Evolutionary conservation across 2,888 invertebrate species (phyloP).

Genomic region (Ormyrus thymus): DNA sequence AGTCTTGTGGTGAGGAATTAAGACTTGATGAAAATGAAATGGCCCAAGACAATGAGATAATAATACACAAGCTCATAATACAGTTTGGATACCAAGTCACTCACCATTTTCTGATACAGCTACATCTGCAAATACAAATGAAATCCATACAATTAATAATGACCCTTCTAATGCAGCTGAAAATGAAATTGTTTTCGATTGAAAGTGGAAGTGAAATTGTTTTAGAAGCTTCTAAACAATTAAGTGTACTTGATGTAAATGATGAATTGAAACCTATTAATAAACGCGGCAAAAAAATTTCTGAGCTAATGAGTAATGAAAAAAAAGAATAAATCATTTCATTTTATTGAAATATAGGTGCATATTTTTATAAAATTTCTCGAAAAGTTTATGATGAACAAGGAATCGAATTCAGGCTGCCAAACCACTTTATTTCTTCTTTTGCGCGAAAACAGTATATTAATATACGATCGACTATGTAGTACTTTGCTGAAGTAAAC

Average conservation of each 20-base stretch:
- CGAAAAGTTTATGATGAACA: no score
- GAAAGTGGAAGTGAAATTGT: constrained; percentile 18
- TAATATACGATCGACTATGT: no score
- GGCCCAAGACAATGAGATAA: constrained; percentile 37
- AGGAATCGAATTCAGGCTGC: no score
- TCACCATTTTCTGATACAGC: constrained; percentile 14
- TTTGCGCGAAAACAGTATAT: no score
- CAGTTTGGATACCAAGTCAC: constrained; percentile 56
- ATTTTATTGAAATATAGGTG: no score
- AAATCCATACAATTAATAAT: constrained; percentile 6
- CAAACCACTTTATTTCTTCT: no score
- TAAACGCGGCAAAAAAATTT: constrained; percentile 59
- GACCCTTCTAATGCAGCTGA: constrained; percentile 58
- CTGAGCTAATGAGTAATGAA: constrained; percentile 66
- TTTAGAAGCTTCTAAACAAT: constrained; percentile 27
- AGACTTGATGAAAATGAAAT: constrained; percentile 35
- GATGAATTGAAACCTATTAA: constrained; percentile 21
- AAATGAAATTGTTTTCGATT: constrained; percentile 44
- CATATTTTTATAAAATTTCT: no score
- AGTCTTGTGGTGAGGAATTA: constrained; percentile 6
- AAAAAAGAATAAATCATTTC: constrained; percentile 62
- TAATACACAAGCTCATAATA: constrained; percentile 46
- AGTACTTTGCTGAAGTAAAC: no score
- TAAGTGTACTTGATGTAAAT: constrained; percentile 41
- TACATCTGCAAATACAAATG: constrained; percentile 19